Base-by-base conservation (phyloP, 2,888 invertebrate genomes). In the Agrotis ipsilon region DNA sequence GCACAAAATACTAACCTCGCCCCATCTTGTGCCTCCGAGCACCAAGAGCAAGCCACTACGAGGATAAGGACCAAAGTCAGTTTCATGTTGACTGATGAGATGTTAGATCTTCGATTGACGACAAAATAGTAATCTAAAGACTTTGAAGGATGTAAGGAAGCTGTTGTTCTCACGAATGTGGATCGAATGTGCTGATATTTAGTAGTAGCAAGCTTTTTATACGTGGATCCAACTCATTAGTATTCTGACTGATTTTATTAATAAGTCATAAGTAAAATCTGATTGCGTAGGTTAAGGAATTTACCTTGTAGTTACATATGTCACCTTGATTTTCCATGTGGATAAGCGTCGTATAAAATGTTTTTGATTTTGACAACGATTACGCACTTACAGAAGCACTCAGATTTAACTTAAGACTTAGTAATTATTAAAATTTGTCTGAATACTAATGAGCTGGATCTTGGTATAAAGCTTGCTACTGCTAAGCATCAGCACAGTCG, bases 241-340 rank as follows among this genome's bases (percentile, higher is more conserved):
- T 80, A 80, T 80, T 62, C 80, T 57, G 60, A 73, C 27, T n/a
- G 21, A 74, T 63, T 68, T 68, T 66, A 74, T 63, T 45, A 46
- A 63, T n/a, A 65, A 32, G 24, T 48, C 18, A 3, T 54, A 39
- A 63, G 27, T 68, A 19, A 63, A 46, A 51, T 59, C 13, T 55
- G 45, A 51, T 46, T 55, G 51, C 52, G 66, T 63, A 75, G 63
- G 60, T 57, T 75, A 67, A 16, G 57, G 54, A n/a, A n/a, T 67
- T 60, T 51, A 49, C 48, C 27, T 55, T 39, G 45, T 24, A n/a
- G 24, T 24, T n/a, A n/a, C n/a, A n/a, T 24, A 45, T 66, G 46
- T 49, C 69, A 63, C 21, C 27, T 63, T 60, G 66, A 66, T n/a
- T 79, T 69, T 67, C 46, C 45, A 57, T n/a, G 14, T 75, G 63